Conservation (phyloP, 30 jellyfish, hydroid and myxozoan genomes). For the Pseudorhiza aurosa region DNA sequence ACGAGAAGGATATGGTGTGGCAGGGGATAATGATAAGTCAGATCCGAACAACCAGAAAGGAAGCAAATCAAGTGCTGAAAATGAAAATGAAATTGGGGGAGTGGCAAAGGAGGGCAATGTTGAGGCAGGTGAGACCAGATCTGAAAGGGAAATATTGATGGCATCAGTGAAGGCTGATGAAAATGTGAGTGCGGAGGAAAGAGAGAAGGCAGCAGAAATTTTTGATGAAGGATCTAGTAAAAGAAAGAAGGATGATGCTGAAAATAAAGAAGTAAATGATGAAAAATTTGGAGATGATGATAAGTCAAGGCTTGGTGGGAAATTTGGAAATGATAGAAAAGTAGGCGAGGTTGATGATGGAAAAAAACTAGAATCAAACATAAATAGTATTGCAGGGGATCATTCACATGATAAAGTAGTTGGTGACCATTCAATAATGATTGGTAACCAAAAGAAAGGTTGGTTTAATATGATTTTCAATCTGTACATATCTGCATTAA, state of each 20-base stretch:
- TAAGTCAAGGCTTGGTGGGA: too few relatives aligned
- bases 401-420: too few relatives aligned
- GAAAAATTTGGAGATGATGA: too few relatives aligned
- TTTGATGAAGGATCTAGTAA: background rate
- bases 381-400: too few relatives aligned
- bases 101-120: background rate
- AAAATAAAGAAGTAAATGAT: background rate
- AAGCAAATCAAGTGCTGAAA: background rate
- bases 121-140: background rate
- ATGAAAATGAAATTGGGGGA: background rate
- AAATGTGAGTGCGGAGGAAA: background rate
- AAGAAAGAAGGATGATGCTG: background rate
- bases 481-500: too few relatives aligned
- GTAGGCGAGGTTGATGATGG: too few relatives aligned
- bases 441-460: too few relatives aligned
- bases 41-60: background rate
- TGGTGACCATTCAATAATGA: too few relatives aligned
- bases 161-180: background rate
- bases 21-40: background rate
- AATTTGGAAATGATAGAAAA: too few relatives aligned
- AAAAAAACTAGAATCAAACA: too few relatives aligned
- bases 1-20: too few relatives aligned
- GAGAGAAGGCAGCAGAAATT: background rate
- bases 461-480: too few relatives aligned
- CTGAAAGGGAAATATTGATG: background rate